Conservation (phyloP, 2,888 invertebrate species). For the Melitaea athalia region DNA sequence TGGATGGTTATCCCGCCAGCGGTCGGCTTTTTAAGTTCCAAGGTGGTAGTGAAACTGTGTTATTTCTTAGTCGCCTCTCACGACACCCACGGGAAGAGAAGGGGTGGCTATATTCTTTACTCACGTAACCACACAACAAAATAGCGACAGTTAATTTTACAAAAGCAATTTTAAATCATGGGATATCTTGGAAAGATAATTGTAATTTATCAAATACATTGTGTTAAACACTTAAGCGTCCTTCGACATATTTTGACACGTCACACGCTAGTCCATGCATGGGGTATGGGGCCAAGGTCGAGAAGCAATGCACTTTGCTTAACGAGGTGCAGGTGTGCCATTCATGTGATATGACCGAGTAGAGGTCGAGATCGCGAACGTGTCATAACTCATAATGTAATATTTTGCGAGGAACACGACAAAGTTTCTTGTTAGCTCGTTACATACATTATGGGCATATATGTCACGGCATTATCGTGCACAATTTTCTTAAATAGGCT, state of each 20-base stretch:
- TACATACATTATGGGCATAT: constrained; percentile 9
- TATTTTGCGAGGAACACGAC: constrained; percentile 14
- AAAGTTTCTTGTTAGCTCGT: not conserved
- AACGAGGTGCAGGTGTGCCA: constrained; percentile 38
- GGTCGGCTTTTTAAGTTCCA: no score
- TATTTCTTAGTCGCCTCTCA: no score
- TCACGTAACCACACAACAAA: no score
- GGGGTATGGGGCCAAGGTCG: constrained; percentile 34
- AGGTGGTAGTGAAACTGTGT: no score
- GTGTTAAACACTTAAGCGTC: constrained; percentile 8
- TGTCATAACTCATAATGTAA: constrained; percentile 20
- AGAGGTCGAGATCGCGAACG: constrained; percentile 28
- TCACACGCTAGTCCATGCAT: constrained; percentile 16
- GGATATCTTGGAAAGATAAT: not conserved
- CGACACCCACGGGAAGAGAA: no score
- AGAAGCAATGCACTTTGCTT: constrained; percentile 37
- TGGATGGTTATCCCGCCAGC: no score
- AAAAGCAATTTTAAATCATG: not conserved
- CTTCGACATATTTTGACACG: constrained; percentile 9
- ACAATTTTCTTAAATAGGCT: not conserved
- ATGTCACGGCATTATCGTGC: not conserved
- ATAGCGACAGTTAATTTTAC: not conserved
- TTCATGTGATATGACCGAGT: constrained; percentile 34
- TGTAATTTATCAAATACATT: constrained; percentile 1
- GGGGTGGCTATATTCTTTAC: no score